Evolutionary conservation across 2,797 vertebrate genomes (phyloP).

Genomic region (Bucorvus abyssinicus): DNA sequence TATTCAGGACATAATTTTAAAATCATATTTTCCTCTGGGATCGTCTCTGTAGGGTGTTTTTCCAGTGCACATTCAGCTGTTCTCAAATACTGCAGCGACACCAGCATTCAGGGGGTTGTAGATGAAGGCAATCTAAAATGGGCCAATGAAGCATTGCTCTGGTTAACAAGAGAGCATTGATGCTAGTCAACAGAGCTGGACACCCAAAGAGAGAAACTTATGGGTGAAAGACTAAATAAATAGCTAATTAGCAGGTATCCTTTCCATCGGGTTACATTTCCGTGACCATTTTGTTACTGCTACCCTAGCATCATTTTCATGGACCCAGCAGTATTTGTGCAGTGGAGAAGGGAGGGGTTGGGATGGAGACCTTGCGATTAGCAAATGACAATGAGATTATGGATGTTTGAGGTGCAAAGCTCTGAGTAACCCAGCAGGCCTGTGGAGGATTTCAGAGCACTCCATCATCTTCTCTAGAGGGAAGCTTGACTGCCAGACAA

Average conservation of each 20-base stretch:
- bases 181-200: neutral
- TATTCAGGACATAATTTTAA: neutral
- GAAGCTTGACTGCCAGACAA: neutral
- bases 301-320: neutral
- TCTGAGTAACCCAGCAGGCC: neutral
- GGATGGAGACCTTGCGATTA: neutral
- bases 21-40: neutral
- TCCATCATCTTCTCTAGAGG: neutral
- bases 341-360: neutral
- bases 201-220: neutral
- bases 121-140: neutral
- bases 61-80: neutral
- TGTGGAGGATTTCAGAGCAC: neutral
- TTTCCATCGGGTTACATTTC: neutral
- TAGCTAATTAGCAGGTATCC: neutral
- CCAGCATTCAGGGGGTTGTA: neutral
- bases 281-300: rapidly evolving
- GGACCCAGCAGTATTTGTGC: neutral
- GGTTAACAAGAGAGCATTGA: neutral
- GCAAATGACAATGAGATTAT: rapidly evolving
- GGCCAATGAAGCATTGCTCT: neutral
- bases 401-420: neutral
- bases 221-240: neutral
- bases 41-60: neutral
- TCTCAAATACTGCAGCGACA: neutral